Evolutionary conservation across 1,140 invertebrate genomes (phyloP), one percentile per base, ranked within the genome.

Genomic region (Drosophila arizonae): DNA sequence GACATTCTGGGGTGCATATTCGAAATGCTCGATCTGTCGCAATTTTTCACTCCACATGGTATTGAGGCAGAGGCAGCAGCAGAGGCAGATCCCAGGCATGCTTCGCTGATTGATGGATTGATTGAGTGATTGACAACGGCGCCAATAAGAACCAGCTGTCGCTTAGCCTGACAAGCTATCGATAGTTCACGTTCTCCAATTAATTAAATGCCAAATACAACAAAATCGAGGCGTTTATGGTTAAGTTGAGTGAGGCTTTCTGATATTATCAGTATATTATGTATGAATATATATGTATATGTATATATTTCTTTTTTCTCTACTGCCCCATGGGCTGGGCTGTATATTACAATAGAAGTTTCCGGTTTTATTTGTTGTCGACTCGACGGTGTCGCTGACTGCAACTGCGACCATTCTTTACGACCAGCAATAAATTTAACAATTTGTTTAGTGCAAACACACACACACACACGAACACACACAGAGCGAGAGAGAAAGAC

Each of bases 41-140:
- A 80, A 85, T 81, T 81, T 81, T 87, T 87, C 81, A 76, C 79
- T 88, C 78, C 75, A 76, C 78, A 81, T 78, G 80, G 67, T 69
- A 72, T 58, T 66, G 76, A 48, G 56, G 63, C 58, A 46, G 74
- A 56, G 33, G 9, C 33, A 33, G 8, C 6, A 6, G 33, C 33
- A 33, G 33, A 9, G 8, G 63, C 58, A 46, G 74, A 56, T 61
- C 46, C 30, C 45, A 60, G 82, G 84, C 78, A 88, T 88, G 82
- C 58, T 79, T 56, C 33, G 79, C 63, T 81, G 82, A 88, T 87
- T 86, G 81, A 86, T 87, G 76, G 79, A 82, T 87, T 88, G 84
- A 89, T 80, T 84, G 79, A 88, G 73, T 88, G 84, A 88, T 88
- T 88, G 84, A 88, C 84, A 88, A 89, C 80, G 84, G 82, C 82